phyloP scores from a whole-genome alignment of 2,113 vertebrate genomes.

The Pomatorhinus ruficollis region DNA sequence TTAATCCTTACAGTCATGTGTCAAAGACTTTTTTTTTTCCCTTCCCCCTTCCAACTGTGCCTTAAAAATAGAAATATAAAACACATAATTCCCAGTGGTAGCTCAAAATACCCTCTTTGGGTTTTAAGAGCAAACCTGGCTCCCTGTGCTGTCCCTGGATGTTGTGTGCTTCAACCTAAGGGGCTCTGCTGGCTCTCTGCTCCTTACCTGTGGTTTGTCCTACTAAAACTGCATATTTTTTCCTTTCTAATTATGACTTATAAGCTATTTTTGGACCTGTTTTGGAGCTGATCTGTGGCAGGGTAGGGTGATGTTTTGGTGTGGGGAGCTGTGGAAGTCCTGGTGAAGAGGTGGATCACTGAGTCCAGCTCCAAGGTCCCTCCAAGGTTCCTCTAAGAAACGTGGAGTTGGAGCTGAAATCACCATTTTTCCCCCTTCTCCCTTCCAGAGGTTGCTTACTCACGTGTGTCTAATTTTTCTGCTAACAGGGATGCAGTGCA shows the following conservation, averaged over 20 bases:
- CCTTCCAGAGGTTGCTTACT: not conserved
- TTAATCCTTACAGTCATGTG: not conserved
- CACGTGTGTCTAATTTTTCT: not conserved
- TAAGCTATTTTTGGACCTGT: fast-evolving
- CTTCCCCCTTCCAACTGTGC: not conserved
- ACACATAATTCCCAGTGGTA: not conserved
- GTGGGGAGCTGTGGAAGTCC: not conserved
- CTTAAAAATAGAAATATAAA: not conserved
- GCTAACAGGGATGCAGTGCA: not conserved
- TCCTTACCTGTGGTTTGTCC: not conserved
- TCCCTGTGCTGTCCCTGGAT: not conserved
- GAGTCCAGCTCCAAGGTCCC: not conserved
- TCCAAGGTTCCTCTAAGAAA: not conserved
- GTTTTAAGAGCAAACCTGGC: not conserved
- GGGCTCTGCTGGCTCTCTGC: not conserved
- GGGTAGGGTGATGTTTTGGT: not conserved
- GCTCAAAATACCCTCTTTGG: not conserved
- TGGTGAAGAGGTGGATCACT: not conserved
- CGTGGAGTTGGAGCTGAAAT: not conserved
- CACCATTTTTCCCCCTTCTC: not conserved
- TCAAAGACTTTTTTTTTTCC: not conserved
- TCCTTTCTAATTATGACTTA: not conserved
- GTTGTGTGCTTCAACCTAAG: fast-evolving
- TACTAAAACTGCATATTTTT: not conserved
- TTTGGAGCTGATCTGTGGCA: not conserved